Evolutionary conservation across 2,797 vertebrate species (phyloP).

Genomic region (Neomorphus geoffroyi): DNA sequence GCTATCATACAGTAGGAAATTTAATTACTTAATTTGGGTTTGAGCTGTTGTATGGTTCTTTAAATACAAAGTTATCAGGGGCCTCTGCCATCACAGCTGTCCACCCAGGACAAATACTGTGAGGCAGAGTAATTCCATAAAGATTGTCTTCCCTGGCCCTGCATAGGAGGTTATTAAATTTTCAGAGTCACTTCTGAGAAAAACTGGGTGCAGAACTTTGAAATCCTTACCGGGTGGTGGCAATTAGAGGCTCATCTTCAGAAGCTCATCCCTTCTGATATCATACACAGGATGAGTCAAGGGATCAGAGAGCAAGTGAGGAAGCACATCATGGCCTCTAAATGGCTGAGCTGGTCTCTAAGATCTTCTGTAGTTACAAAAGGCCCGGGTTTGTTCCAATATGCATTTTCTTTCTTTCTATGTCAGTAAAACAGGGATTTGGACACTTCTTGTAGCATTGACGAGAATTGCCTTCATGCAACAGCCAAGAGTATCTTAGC

Average conservation of each 20-base stretch:
- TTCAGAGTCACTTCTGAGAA: neutral
- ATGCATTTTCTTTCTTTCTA: neutral
- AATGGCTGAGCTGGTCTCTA: neutral
- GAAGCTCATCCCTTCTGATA: neutral
- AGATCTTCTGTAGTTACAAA: neutral
- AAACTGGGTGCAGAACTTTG: neutral
- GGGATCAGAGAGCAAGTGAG: neutral
- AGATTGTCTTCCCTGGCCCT: neutral
- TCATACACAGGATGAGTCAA: neutral
- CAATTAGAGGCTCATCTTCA: neutral
- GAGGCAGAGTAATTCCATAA: neutral
- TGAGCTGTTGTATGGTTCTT: neutral
- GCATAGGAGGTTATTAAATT: neutral
- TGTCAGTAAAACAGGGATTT: neutral
- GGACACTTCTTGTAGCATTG: neutral
- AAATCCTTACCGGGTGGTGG: neutral
- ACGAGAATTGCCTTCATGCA: neutral
- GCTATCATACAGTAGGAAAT: neutral
- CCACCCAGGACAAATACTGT: neutral
- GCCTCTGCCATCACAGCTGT: neutral
- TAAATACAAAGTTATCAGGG: neutral
- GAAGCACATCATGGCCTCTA: neutral
- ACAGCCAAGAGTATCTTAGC: neutral
- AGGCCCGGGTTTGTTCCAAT: neutral
- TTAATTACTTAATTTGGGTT: neutral